Base-by-base conservation (phyloP, 64 coral and sea anemone species). In the Orbicella faveolata region DNA sequence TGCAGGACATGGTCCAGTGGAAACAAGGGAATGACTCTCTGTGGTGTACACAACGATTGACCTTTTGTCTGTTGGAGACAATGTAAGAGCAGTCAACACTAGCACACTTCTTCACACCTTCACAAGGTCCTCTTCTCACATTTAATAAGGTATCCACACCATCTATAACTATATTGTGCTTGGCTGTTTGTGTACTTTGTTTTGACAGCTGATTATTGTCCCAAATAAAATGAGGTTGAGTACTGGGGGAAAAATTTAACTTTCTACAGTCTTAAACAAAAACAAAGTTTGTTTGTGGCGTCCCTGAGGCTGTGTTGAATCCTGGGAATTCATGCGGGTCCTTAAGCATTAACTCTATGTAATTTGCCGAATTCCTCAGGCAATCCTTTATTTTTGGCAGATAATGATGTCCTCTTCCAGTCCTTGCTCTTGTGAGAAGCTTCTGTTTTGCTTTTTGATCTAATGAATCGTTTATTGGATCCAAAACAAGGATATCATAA, bases 21-120 rank as follows among this genome's bases (percentile, higher is more conserved):
- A 55, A 83, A 83, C 52, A 74, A 90, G 79, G 35, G 89, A 75
- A 83, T 59, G 34, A 36, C 23, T 90, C 79, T 61, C 55, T 83
- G 52, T 83, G 89, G 8, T 72, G 63, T 52, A 83, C 41, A 19
- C 89, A 90, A 36, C 67, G 64, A 83, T 90, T 90, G 9, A 75
- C 39, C 68, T 83, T 83, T 83, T 90, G 89, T 61, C 79, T 81
- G 64, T 83, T 90, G 19, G 79, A 83, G 51, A 90, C 89, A 52
- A 83, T 52, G 52, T 90, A 90, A 0, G 53, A 12, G 51, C 79
- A 90, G 52, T 78, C 76, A 66, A 55, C 57, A 51, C 30, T 74
- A 76, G 74, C 34, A 67, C 67, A 90, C 14, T 48, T 83, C 14
- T 83, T 90, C 26, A 83, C 79, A 21, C 89, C 79, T 79, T 90